Base-by-base conservation (phyloP, 2,113 vertebrate species). In the Tachycineta bicolor region DNA sequence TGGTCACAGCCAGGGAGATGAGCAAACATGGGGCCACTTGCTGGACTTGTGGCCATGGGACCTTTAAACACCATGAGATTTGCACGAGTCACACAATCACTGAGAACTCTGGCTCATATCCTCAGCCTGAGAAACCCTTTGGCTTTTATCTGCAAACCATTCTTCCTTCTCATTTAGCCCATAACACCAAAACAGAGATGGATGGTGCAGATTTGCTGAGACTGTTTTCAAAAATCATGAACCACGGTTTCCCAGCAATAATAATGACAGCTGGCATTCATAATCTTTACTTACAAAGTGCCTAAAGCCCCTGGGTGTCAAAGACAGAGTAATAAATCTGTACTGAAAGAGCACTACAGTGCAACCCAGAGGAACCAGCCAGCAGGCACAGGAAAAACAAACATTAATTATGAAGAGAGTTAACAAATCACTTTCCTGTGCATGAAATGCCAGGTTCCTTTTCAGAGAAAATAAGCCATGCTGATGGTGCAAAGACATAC, bases 401-500 rank as follows among this genome's bases (percentile, higher is more conserved):
- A 71, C n/a, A 67, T 80, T 37, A 58, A 79, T 91, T 90, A 93
- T 31, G 1, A 64, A 91, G 63, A 52, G 77, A 88, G 59, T 56
- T 62, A 90, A 84, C 37, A 78, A 80, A 91, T 79, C 41, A 25
- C 55, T 79, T 43, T 91, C 15, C 46, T 55, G 41, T 31, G 77
- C 3, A 0, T 25, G 41, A 81, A 68, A 80, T 25, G 5, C 37
- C 9, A 1, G 20, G 37, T 56, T 83, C 59, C 64, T 77, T 78
- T 83, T 21, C 81, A 95, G 74, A 53, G 33, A 41, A 89, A 84
- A 76, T 17, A 74, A 87, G 13, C 39, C 63, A 25, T 1, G 1
- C 13, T 31, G 56, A 65, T 34, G 4, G 7, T 8, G n/a, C 53
- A 81, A 29, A 64, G 47, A 90, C 98, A 83, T 95, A 99, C 98